Evolutionary conservation across 2,113 vertebrate genomes (phyloP), one percentile per base, ranked within the genome.

Genomic region (Brachyistius frenatus): DNA sequence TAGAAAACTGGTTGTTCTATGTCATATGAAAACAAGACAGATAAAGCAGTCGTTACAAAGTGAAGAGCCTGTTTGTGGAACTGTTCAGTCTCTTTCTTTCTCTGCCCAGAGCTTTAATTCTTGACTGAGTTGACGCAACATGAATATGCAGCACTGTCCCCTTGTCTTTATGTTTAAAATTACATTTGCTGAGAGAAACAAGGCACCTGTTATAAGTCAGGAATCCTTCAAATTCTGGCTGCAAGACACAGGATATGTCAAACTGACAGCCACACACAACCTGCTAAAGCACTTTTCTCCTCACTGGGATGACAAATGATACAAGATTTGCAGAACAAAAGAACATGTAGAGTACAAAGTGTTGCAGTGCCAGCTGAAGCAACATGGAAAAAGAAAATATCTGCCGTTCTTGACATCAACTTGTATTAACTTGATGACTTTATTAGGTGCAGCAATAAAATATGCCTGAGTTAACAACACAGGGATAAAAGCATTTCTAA

Each of bases 201-300:
- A n/a, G 37, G 74, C 77, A 84, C 73, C 77, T 89, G 75, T 73
- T 84, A 71, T 85, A 32, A 77, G 85, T 89, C 87, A 76, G 72
- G 41, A 56, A 75, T 7, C 76, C 78, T 85, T 90, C 73, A 84
- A 81, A 76, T 50, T 46, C 44, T 44, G 78, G 44, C 63, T 62
- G 53, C 44, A 50, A 58, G 69, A 83, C 44, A 50, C 62, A 5
- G 77, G 31, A 66, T 60, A 3, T 11, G 10, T 72, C 77, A 82
- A 65, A 73, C 35, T 52, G 56, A 83, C 47, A 78, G 63, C 5
- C 57, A 5, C 67, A 30, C 37, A 41, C 70, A 64, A 77, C 73
- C 78, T 88, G 86, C 63, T 64, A 81, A 85, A 86, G 73, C 60
- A 73, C 80, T 90, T 89, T 60, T 76, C 47, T 85, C 54, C 1